These are phyloP conservation scores for Omphaloscelis lunosa DNA, from an alignment of 2,888 invertebrate species.

Conservation along the genomic window DNA sequence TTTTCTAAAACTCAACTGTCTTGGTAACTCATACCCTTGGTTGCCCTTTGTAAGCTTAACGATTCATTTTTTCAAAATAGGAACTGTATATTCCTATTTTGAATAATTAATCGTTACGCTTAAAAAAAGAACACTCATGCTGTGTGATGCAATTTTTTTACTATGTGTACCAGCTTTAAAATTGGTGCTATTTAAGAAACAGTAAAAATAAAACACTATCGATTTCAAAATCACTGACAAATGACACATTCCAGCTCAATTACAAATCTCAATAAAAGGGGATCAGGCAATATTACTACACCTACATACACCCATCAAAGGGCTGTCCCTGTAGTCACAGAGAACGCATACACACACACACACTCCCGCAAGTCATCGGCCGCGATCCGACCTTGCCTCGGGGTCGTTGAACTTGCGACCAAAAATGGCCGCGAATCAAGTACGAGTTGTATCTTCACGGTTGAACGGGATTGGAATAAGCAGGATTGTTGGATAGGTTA, in stretches of 20 bases:
- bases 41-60: not conserved
- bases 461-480: constrained; percentile 38
- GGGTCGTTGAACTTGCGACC: constrained; percentile 81
- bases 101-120: too few species aligned
- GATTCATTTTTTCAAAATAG: not conserved
- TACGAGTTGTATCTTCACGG: constrained; percentile 63
- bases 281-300: not conserved
- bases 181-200: not conserved
- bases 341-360: constrained; percentile 34
- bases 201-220: not conserved
- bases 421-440: constrained; percentile 75
- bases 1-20: not conserved
- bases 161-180: not conserved
- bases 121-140: not conserved
- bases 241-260: not conserved
- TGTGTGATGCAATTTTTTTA: not conserved
- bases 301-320: constrained; percentile 25
- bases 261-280: constrained; percentile 25
- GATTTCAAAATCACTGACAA: not conserved
- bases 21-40: not conserved
- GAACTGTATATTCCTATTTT: too few species aligned
- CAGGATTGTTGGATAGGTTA: constrained; percentile 6
- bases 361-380: constrained; percentile 76
- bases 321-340: constrained; percentile 35
- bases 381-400: constrained; percentile 85